Base-by-base conservation (phyloP, 2,113 vertebrate genomes). In the Daboia siamensis region DNA sequence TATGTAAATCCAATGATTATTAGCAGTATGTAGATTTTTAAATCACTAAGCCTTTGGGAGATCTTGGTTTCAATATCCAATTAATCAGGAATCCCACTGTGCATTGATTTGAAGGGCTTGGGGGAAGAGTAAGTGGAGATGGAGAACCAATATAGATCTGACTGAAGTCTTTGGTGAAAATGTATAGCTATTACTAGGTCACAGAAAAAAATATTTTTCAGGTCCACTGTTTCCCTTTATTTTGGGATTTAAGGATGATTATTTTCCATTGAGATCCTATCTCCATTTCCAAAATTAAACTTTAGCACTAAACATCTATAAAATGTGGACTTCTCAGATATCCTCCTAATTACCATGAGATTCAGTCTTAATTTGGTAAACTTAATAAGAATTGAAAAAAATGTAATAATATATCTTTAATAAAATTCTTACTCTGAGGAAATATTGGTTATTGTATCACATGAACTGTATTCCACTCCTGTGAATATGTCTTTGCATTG, bases 401-500 rank as follows among this genome's bases (percentile, higher is more conserved):
- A 64, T 1, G 51, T 0, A 88, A 29, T 56, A 59, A 88, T 91
- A 51, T 20, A 85, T 11, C 6, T 54, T n/a, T 84, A 52, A 80
- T 2, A 90, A 39, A 51, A 26, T 1, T 46, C 46, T 99, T 98
- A 99, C 99, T 99, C 99, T 93, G 98, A 98, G 94, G 99, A 98
- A 93, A 99, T 98, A 97, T 99, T 99, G 97, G 99, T 98, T 96
- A 99, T 98, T 48, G 99, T 99, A 94, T 99, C 98, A 90, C 99
- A 99, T 92, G 99, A 99, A 94, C 98, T 99, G 97, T 99, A 99
- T 96, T 99, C 98, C 95, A 99, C 98, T 0, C 99, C 99, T 0
- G 98, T 98, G 96, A 99, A 99, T 96, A 98, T 98, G 93, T 99
- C 99, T 94, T 99, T 99, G 97, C 99, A 99, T 91, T 98, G 99